Conservation (phyloP, 2,113 vertebrate species). For the Anser cygnoides region DNA sequence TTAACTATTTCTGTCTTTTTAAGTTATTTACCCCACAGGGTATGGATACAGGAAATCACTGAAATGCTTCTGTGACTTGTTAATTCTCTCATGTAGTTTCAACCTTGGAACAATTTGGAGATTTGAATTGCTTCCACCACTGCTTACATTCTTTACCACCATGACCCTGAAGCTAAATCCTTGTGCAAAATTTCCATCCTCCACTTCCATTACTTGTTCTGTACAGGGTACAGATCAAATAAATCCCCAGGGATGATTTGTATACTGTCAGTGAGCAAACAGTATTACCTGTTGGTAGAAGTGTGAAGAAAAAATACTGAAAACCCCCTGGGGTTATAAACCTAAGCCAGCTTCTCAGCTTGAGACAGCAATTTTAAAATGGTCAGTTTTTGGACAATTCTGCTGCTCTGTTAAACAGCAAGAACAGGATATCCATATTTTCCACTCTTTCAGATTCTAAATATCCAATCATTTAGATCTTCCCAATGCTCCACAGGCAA, state of each 20-base stretch:
- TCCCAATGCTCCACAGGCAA: rapidly evolving
- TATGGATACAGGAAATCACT: background rate
- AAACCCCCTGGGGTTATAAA: background rate
- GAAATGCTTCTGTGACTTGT: background rate
- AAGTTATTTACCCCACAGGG: background rate
- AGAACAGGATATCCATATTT: background rate
- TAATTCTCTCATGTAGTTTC: background rate
- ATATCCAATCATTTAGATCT: background rate
- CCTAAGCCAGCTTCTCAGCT: background rate
- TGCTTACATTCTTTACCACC: background rate
- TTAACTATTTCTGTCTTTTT: background rate
- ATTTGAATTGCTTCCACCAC: background rate
- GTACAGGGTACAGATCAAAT: background rate
- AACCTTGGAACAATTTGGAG: background rate
- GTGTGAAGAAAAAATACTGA: background rate
- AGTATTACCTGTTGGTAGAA: background rate
- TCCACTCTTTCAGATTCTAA: background rate
- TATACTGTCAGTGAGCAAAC: background rate
- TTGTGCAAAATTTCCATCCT: background rate
- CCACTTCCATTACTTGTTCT: background rate
- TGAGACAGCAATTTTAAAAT: background rate
- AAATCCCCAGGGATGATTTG: background rate
- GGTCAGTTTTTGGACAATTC: background rate
- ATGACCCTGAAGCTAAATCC: background rate
- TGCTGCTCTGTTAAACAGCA: background rate